A percentile compares a stretch with the other conserved stretches of the same genome.
Evolutionary conservation across 2,888 invertebrate genomes (phyloP).

Genomic region (Eudasyphora cyanicolor): DNA sequence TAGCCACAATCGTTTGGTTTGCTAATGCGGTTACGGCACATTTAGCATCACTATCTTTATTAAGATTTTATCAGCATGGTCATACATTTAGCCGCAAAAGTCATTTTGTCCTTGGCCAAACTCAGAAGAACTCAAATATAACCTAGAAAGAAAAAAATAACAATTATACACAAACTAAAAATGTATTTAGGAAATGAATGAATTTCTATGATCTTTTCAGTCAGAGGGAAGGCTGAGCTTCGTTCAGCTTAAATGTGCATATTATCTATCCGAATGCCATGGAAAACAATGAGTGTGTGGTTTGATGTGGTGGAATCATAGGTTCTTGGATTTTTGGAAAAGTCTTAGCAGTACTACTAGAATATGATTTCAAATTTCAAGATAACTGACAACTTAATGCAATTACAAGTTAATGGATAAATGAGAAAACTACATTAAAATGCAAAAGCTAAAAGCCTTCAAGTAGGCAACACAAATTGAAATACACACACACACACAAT

Average conservation of each 20-base stretch:
- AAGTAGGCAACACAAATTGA: background rate
- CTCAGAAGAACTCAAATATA: background rate
- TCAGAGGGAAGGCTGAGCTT: too few species aligned
- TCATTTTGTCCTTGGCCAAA: conserved; percentile 23
- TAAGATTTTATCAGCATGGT: conserved; percentile 51
- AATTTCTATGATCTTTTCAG: background rate
- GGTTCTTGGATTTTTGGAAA: background rate
- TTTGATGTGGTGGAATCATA: background rate
- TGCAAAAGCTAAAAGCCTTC: background rate
- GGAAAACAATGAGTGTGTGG: background rate
- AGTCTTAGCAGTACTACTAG: too few species aligned
- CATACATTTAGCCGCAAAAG: conserved; percentile 50
- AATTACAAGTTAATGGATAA: conserved; percentile 29
- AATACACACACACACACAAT: background rate
- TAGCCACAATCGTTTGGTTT: conserved; percentile 22
- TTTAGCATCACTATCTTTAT: conserved; percentile 42
- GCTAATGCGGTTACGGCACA: conserved; percentile 48
- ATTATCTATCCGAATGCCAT: background rate
- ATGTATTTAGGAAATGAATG: conserved; percentile 22
- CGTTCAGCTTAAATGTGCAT: background rate
- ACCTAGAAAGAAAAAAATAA: background rate
- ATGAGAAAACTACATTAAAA: conserved; percentile 17
- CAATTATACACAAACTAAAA: conserved; percentile 29
- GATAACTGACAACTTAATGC: conserved; percentile 25
- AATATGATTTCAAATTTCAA: background rate